Evolutionary conservation across 2,113 vertebrate species (phyloP), one percentile per base, ranked within the genome.

Genomic region (Callorhinus ursinus): DNA sequence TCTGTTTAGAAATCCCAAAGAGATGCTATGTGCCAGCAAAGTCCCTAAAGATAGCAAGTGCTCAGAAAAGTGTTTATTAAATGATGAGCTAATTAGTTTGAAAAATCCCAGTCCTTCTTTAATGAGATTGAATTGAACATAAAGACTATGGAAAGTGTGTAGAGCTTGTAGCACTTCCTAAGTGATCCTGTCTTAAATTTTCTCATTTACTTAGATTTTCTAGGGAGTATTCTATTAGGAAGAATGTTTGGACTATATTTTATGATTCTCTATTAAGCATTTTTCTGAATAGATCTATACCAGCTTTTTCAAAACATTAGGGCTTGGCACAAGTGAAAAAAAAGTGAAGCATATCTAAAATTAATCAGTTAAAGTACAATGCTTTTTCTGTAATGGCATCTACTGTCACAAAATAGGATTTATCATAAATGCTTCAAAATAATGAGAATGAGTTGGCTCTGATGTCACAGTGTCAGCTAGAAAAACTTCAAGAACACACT

Each of bases 381-480:
- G 21, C 36, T 74, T 95, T 95, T 86, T 89, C 72, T 55, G 4
- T 87, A 92, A 96, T 86, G 89, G 55, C 19, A 88, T 76, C 80
- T 88, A 57, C 19, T 95, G 72, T 95, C 83, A 76, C 88, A 97
- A 97, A 93, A 92, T 81, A 92, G 53, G 69, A 79, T 86, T 92
- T 97, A 95, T 26, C 46, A 49, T 77, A 97, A 93, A 96, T 69
- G 31, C 36, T 97, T 97, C 77, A 86, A 97, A 91, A 61, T 96
- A 95, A 90, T 93, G 72, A 96, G 74, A 91, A 87, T 83, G 87
- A 96, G 67, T 93, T 95, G 83, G 42, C 33, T 55, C 42, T 84
- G 76, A 79, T 97, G 92, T 88, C 93, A 97, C 79, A 82, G 15
- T 85, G 88, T 96, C 71, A 79, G 93, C 93, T 93, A 94, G 76